Base-by-base conservation (phyloP, 2,888 invertebrate species). In the Archaeoteleia sp. region DNA sequence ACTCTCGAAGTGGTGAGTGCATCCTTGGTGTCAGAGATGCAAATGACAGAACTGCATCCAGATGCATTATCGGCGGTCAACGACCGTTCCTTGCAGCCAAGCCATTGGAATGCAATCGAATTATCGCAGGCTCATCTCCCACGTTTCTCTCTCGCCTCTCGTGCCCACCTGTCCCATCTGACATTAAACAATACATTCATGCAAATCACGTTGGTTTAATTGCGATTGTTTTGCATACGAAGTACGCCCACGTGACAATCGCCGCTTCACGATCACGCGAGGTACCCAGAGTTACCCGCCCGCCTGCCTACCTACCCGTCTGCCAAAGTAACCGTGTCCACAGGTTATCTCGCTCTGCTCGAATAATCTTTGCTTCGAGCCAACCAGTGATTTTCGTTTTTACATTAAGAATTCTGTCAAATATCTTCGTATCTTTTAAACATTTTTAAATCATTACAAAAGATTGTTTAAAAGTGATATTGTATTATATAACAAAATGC, bases 171-270 rank as follows among this genome's bases (percentile, higher is more conserved):
- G 51, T 55, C 69, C 62, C 63, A 35, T 40, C 61, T 61, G 54
- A 61, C 71, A 69, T 71, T 69, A 69, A 74, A 75, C 73, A 58
- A 75, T 74, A 73, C 71, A 70, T 67, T 73, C 69, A 76, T 76
- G 76, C 72, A 76, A 75, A 76, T 76, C 67, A 66, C 54, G 29
- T 39, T 40, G 53, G 69, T 71, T 75, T 75, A 74, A 76, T 75
- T 74, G 74, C 74, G 63, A 68, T 71, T 75, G 71, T 73, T 76
- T 76, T 73, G 73, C 75, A 76, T 76, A 72, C 72, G 67, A 65
- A 70, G 71, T 61, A 73, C 74, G 71, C 71, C 70, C 74, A 73
- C 71, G 71, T 73, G 71, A 74, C 73, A 70, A 75, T 74, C 72
- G 61, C 51, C 54, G 67, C 66, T 71, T 72, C 65, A 53, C 67